Evolutionary conservation across 2,888 invertebrate genomes (phyloP).

Genomic region (Plagiodera versicolora): DNA sequence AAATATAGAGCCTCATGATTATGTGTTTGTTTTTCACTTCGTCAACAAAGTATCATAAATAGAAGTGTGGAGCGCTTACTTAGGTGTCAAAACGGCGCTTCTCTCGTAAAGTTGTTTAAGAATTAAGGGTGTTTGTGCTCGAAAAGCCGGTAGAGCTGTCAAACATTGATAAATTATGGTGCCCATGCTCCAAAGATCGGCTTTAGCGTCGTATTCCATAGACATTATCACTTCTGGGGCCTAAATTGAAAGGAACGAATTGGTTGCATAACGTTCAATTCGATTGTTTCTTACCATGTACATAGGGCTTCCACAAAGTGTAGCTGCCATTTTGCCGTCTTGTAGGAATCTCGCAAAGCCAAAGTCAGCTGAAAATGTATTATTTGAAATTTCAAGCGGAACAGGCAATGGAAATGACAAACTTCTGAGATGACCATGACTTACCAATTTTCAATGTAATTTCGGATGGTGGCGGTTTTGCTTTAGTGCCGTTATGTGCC

Average conservation of each 20-base stretch:
- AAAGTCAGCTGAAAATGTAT: slow-evolving; percentile 81
- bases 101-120: slow-evolving; percentile 96
- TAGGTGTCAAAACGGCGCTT: slow-evolving; percentile 86
- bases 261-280: neutral
- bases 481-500: slow-evolving; percentile 74
- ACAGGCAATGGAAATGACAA: neutral
- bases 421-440: slow-evolving; percentile 17
- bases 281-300: slow-evolving; percentile 79
- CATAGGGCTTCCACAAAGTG: slow-evolving; percentile 99
- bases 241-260: slow-evolving; percentile 53
- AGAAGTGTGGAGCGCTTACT: slow-evolving; percentile 63
- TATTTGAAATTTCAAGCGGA: neutral
- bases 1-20: slow-evolving; percentile 30
- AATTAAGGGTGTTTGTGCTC: slow-evolving; percentile 96
- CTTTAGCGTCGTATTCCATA: slow-evolving; percentile 96
- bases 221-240: slow-evolving; percentile 99
- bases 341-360: slow-evolving; percentile 98
- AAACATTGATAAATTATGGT: slow-evolving; percentile 91
- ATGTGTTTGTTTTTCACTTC: too few species aligned
- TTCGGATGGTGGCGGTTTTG: slow-evolving; percentile 74
- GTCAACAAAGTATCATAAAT: too few species aligned
- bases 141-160: slow-evolving; percentile 98
- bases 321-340: slow-evolving; percentile 99
- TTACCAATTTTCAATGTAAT: slow-evolving; percentile 94
- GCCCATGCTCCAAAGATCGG: slow-evolving; percentile 98